A percentile compares a stretch with the other conserved stretches of the same genome.
Conservation (phyloP, 2,888 invertebrate species). For the Orthonychiurus folsomi region DNA sequence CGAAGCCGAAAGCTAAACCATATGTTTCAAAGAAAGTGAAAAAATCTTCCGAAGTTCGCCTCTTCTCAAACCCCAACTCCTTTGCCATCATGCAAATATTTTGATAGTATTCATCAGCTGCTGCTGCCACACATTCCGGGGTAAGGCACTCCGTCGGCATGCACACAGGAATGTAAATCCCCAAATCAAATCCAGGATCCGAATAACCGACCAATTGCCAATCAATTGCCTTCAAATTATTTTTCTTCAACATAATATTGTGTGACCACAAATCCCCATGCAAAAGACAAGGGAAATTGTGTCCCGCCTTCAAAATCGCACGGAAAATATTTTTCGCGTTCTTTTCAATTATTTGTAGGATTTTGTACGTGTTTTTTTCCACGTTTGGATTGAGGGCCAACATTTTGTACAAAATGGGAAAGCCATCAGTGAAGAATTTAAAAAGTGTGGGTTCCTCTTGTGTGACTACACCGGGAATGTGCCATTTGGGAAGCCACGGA, state of each 20-base stretch:
- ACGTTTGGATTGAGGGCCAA: not conserved
- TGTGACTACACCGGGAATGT: not conserved
- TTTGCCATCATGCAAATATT: not conserved
- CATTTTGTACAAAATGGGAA: not conserved
- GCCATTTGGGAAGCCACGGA: not conserved
- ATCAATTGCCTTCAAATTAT: not conserved
- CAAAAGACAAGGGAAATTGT: not conserved
- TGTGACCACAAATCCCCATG: not conserved
- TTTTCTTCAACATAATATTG: not conserved
- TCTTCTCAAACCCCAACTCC: not conserved
- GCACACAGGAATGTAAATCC: not conserved
- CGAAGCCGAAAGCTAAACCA: not conserved
- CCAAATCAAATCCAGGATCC: not conserved
- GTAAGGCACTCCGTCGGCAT: not conserved
- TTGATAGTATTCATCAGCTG: not conserved
- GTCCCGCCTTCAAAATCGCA: not conserved
- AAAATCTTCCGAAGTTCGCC: not conserved
- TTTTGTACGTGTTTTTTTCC: not conserved
- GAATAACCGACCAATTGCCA: not conserved
- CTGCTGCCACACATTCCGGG: not conserved
- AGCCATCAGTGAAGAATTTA: not conserved
- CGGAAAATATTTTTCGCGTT: not conserved
- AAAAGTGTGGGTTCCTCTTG: not conserved
- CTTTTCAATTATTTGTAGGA: not conserved
- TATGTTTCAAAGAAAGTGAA: not conserved